Conservation (phyloP, 2,113 vertebrate species). For the Ctenodactylus gundi region DNA sequence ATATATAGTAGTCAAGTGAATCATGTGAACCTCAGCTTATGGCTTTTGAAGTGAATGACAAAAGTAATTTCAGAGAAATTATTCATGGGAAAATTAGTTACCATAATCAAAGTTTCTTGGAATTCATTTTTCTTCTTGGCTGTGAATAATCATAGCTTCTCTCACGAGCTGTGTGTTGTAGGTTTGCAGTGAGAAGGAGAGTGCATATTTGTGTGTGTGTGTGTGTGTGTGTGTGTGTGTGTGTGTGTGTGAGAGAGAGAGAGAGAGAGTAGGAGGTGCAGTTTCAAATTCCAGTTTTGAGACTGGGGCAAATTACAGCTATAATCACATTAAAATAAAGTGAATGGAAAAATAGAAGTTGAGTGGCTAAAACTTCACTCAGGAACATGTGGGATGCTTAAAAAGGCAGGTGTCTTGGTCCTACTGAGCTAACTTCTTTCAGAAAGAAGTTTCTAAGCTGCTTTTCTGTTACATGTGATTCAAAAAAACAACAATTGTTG, state of each 20-base stretch:
- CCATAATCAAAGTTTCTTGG: not conserved
- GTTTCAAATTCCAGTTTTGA: not conserved
- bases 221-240: not conserved
- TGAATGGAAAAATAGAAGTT: not conserved
- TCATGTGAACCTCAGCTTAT: not conserved
- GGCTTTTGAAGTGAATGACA: not conserved
- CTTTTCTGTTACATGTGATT: too few species aligned
- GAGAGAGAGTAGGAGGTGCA: too few species aligned
- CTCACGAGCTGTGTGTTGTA: not conserved
- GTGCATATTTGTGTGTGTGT: not conserved
- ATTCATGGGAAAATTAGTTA: not conserved
- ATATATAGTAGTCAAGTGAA: too few species aligned
- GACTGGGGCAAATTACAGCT: not conserved
- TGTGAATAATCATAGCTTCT: not conserved
- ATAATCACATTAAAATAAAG: not conserved
- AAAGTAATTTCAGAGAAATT: not conserved
- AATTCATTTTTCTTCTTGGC: not conserved
- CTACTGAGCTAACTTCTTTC: not conserved
- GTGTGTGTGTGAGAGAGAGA: not conserved
- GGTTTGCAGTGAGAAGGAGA: not conserved
- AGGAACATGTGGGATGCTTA: too few species aligned
- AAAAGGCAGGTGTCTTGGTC: fast-evolving
- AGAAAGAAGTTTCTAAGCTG: not conserved
- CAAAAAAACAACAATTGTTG: too few species aligned
- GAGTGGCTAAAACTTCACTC: too few species aligned